These are phyloP conservation scores for Drosophila parabipectinata DNA, from an alignment of 1,140 invertebrate species.

Conservation along the genomic window DNA sequence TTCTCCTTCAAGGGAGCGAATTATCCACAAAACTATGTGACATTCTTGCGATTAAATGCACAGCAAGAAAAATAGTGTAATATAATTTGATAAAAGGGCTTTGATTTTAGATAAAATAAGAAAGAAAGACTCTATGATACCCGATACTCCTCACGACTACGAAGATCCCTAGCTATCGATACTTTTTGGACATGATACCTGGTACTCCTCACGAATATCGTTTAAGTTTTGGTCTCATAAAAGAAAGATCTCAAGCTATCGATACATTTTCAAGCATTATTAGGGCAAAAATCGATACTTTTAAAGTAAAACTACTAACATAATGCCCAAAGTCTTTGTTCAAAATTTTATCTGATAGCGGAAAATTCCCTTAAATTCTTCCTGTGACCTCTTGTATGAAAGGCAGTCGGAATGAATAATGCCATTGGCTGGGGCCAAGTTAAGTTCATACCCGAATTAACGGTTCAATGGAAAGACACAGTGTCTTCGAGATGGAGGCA, in stretches of 20 bases:
- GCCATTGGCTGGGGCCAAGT: constrained; percentile 33
- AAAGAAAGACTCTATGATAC: background rate
- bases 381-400: background rate
- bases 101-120: too few relatives aligned
- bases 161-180: too few relatives aligned
- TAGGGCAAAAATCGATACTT: too few relatives aligned
- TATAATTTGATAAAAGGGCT: too few relatives aligned
- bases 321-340: too few relatives aligned
- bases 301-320: too few relatives aligned
- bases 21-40: constrained; percentile 49
- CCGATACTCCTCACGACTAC: too few relatives aligned
- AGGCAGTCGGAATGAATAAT: constrained; percentile 13
- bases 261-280: too few relatives aligned
- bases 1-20: constrained; percentile 13
- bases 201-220: too few relatives aligned
- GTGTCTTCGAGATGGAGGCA: constrained; percentile 31
- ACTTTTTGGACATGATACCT: background rate
- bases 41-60: constrained; percentile 13
- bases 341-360: too few relatives aligned
- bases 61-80: background rate
- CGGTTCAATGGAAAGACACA: constrained; percentile 68
- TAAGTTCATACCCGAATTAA: constrained; percentile 77
- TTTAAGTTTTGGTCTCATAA: too few relatives aligned
- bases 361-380: background rate
- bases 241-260: too few relatives aligned